Evolutionary conservation across 2,888 invertebrate genomes (phyloP).

Genomic region (Germaria angustata): DNA sequence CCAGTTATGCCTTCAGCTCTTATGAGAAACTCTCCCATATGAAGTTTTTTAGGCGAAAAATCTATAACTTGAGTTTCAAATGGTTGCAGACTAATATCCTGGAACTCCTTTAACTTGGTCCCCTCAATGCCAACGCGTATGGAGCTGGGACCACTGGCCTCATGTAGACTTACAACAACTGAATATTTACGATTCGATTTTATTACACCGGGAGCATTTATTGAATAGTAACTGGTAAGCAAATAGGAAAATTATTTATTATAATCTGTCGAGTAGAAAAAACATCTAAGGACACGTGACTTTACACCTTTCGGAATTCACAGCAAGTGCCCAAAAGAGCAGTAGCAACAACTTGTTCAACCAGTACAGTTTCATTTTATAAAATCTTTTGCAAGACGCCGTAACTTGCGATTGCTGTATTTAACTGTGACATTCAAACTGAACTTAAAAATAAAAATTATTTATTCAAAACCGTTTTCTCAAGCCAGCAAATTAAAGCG

Average conservation of each 20-base stretch:
- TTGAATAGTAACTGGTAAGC: constrained; percentile 34
- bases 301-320: background rate
- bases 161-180: constrained; percentile 65
- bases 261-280: background rate
- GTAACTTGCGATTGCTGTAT: background rate
- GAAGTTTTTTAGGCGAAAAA: background rate
- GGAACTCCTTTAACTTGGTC: constrained; percentile 81
- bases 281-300: too few species aligned
- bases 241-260: background rate
- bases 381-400: background rate
- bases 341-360: background rate
- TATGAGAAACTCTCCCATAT: constrained; percentile 70
- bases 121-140: constrained; percentile 2
- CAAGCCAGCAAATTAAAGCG: too few species aligned
- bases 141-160: background rate
- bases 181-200: constrained; percentile 23
- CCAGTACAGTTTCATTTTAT: background rate
- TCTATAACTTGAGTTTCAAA: background rate
- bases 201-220: constrained; percentile 40
- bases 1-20: constrained; percentile 68
- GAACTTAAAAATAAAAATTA: background rate
- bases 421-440: background rate
- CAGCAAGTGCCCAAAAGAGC: background rate
- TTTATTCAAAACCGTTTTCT: background rate
- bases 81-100: background rate